Base-by-base conservation (phyloP, 1,140 invertebrate species). In the Sitobion miscanthi region DNA sequence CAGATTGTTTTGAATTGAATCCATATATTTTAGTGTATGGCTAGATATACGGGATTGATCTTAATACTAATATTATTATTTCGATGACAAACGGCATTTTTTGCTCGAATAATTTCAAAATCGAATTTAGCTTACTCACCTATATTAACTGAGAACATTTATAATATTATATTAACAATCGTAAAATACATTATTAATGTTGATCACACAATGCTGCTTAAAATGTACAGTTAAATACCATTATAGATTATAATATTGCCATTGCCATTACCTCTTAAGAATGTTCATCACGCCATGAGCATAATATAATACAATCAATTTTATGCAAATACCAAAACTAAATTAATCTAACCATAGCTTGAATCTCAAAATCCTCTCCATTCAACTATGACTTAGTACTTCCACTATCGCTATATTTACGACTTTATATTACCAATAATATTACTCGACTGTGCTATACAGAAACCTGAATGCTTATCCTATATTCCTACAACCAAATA, bases 281-380 rank as follows among this genome's bases (percentile, higher is more conserved):
- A 42, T 8, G 35, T 89, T 89, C 52, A 89, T 89, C 54, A 54
- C 54, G 20, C 49, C 30, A 54, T 35, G 49, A 54, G 14, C 7
- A 38, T 47, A 42, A 89, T 89, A 89, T 89, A 89, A 89, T 57
- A 89, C 35, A 42, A 57, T 38, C 35, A 9, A 38, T 38, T 11
- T 42, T 25, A 89, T 90, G 54, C 54, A 90, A 90, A 90, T 90
- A 47, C 38, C 57, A 47, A 62, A 47, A 90, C 89, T 45, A 45
- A 45, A 90, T 90, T 69, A 90, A 90, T 90, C 38, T 69, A 45
- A 90, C 54, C 89, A 30, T 90, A 45, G 30, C 54, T 69, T 45
- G n/a, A 69, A 62, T 69, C 54, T 62, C 23, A 47, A 62, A n/a
- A 90, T 69, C 38, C 89, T 62, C 38, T 90, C 2, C 42, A 49